Conservation (phyloP, 2,888 invertebrate genomes). For the Xestia sexstrigata region DNA sequence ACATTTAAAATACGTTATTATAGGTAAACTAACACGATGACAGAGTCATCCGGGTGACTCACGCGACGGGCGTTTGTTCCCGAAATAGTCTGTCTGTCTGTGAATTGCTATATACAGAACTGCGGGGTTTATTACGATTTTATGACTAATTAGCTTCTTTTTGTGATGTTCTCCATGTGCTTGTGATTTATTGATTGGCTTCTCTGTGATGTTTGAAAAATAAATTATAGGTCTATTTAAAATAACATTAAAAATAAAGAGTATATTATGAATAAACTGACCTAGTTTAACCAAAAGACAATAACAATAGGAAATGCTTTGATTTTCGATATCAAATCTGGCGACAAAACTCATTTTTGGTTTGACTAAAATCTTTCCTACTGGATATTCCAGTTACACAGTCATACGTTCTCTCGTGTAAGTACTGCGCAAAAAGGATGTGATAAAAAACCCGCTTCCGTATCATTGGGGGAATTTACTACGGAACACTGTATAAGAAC, state of each 20-base stretch:
- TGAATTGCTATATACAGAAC: constrained; percentile 66
- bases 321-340: too few species aligned
- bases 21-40: constrained; percentile 71
- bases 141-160: constrained; percentile 57
- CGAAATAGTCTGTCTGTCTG: constrained; percentile 76
- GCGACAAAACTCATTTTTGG: not conserved
- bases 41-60: constrained; percentile 75
- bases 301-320: not conserved
- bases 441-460: constrained; percentile 11
- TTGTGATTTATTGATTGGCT: constrained; percentile 28
- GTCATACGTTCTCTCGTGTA: not conserved
- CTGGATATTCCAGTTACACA: not conserved
- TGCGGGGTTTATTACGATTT: constrained; percentile 58
- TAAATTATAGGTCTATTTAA: not conserved
- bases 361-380: rapidly evolving
- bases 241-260: not conserved
- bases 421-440: constrained; percentile 1
- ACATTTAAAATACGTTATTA: constrained; percentile 57
- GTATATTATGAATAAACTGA: not conserved
- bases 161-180: constrained; percentile 23
- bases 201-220: constrained; percentile 26
- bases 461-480: constrained; percentile 20
- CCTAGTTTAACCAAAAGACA: not conserved
- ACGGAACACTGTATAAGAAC: constrained; percentile 10
- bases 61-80: constrained; percentile 68